Conservation (phyloP, 2,113 vertebrate species). For the Callochromis pleurospilus region DNA sequence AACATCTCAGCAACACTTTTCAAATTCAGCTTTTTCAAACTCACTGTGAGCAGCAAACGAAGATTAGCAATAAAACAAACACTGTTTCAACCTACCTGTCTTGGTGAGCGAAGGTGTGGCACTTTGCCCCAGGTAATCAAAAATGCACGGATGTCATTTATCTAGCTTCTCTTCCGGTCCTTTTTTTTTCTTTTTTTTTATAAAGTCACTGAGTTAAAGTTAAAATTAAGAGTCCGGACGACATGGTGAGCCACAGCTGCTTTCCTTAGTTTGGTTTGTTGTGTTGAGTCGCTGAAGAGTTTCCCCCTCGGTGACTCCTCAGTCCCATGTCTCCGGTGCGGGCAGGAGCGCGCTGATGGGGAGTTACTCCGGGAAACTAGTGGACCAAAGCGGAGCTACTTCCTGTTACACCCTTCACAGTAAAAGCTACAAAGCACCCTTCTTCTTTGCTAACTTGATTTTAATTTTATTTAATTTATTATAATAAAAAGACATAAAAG, state of each 20-base stretch:
- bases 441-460: background rate
- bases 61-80: background rate
- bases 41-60: background rate
- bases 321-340: constrained; percentile 74
- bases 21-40: background rate
- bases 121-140: constrained; percentile 61
- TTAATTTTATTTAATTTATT: background rate
- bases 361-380: background rate
- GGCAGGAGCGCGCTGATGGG: constrained; percentile 62
- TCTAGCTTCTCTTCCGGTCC: constrained; percentile 21
- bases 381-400: background rate
- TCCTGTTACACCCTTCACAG: constrained; percentile 26
- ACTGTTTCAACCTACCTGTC: constrained; percentile 61
- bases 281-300: constrained; percentile 11
- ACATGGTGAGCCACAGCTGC: background rate
- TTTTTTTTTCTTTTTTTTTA: background rate
- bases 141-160: constrained; percentile 64
- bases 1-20: background rate
- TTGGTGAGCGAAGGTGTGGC: constrained; percentile 68
- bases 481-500: background rate
- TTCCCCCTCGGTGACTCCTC: constrained; percentile 56
- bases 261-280: background rate
- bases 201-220: background rate
- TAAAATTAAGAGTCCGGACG: background rate
- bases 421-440: background rate